These are phyloP conservation scores for Amphipyra berbera DNA, from an alignment of 2,888 invertebrate genomes.

Conservation along the genomic window DNA sequence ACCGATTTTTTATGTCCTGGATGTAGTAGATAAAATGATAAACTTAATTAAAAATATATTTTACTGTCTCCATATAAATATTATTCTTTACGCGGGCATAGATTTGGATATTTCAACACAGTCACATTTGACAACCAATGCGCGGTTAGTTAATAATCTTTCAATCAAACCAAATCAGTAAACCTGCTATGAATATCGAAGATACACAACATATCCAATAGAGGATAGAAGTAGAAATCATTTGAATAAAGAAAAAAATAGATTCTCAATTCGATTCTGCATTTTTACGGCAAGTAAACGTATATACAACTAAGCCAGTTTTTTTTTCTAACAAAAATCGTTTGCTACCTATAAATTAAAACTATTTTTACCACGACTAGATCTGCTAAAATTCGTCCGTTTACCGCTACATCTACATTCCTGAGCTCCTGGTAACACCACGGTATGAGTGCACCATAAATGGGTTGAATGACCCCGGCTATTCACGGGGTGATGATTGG, in stretches of 20 bases:
- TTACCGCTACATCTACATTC: slow-evolving; percentile 61
- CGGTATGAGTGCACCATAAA: slow-evolving; percentile 46
- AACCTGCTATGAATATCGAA: too few species aligned
- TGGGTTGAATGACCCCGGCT: slow-evolving; percentile 43
- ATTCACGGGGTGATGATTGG: slow-evolving; percentile 59
- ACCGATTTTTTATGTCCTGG: slow-evolving; percentile 6
- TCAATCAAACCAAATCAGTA: too few species aligned
- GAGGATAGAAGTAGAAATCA: too few species aligned
- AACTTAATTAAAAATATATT: neutral
- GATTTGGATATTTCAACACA: too few species aligned
- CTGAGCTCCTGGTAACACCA: slow-evolving; percentile 55
- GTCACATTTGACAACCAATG: too few species aligned
- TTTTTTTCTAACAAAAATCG: slow-evolving; percentile 3
- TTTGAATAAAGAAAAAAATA: too few species aligned
- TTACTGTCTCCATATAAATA: neutral
- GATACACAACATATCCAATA: too few species aligned
- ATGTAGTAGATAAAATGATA: slow-evolving; percentile 5
- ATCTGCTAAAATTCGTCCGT: slow-evolving; percentile 41
- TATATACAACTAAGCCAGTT: neutral
- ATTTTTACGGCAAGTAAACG: neutral
- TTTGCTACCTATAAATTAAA: slow-evolving; percentile 10
- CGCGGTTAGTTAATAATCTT: too few species aligned
- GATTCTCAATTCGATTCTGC: too few species aligned
- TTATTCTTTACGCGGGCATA: too few species aligned
- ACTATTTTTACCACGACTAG: slow-evolving; percentile 14